Base-by-base conservation (phyloP, 2,797 vertebrate species). In the Clarias pachynema region DNA sequence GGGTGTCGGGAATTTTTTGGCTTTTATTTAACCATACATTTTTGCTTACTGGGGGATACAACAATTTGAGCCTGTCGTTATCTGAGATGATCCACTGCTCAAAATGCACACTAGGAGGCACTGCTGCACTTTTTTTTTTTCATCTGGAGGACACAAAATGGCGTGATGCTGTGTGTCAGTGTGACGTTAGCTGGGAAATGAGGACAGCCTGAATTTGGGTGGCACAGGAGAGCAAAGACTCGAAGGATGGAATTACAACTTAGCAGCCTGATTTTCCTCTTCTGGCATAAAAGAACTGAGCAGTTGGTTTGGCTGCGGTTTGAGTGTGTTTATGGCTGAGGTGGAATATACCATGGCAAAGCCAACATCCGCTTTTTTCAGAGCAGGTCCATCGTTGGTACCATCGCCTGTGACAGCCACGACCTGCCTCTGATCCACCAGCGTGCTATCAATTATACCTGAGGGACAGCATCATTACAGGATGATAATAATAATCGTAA, bases 381-480 rank as follows among this genome's bases (percentile, higher is more conserved):
- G 95, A 0, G 98, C 98, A 44, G 98, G 98, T 79, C 98, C 98
- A 5, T 99, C 98, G 0, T 99, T 99, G 90, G 98, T 99, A 70
- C 98, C 98, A 0, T 99, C 98, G 7, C 98, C 98, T 0, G 98
- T 99, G 90, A 99, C 98, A 9, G 98, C 98, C 65, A 99, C 98
- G 87, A 99, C 98, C 94, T 99, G 98, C 86, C 98, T 97, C 94
- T 99, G 97, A 2, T 97, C 98, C 4, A 92, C 93, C 91, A 96
- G 93, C 0, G 97, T 97, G 92, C 98, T 99, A 96, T 99, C 98
- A 90, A 99, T 99, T 88, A 99, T 99, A 82, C 98, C 98, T 99
- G 93, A 68, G 29, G 87, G 44, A 89, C 57, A 68, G 0, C 81
- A 86, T 84, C 5, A 40, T 60, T 37, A 72, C 34, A 79, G 62